Percentiles rank a stretch among this genome's conserved stretches.
These are phyloP conservation scores for Melangyna quadrimaculata DNA, from an alignment of 2,888 invertebrate genomes.

Conservation along the genomic window DNA sequence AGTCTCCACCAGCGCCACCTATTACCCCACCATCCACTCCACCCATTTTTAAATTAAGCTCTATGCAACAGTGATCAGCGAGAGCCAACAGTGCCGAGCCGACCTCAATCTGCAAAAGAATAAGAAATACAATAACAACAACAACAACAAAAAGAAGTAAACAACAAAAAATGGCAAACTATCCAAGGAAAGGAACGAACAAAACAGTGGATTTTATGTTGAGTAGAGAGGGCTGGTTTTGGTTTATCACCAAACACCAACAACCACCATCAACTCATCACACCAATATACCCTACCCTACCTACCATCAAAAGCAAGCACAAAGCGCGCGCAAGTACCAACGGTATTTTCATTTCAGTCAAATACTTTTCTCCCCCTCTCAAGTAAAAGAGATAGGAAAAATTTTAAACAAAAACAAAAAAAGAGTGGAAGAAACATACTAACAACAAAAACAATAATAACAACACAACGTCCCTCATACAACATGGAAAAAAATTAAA, in stretches of 20 bases:
- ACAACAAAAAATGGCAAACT: slow-evolving; percentile 58
- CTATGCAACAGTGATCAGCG: slow-evolving; percentile 30
- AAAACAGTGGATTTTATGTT: background rate
- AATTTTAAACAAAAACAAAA: background rate
- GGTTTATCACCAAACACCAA: slow-evolving; percentile 20
- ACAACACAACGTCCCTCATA: slow-evolving; percentile 25
- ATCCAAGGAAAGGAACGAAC: slow-evolving; percentile 21
- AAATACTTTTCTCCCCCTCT: slow-evolving; percentile 43
- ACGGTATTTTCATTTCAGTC: slow-evolving; percentile 69
- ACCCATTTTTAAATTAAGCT: background rate
- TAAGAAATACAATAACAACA: slow-evolving; percentile 42
- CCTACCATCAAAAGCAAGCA: slow-evolving; percentile 3
- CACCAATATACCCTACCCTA: slow-evolving; percentile 7
- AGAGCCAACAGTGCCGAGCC: slow-evolving; percentile 27
- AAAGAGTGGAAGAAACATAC: slow-evolving; percentile 39
- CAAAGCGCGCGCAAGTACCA: slow-evolving; percentile 50
- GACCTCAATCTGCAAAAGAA: slow-evolving; percentile 65
- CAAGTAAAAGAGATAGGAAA: slow-evolving; percentile 6
- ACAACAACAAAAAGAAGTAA: slow-evolving; percentile 13
- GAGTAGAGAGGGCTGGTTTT: background rate
- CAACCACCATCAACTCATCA: background rate
- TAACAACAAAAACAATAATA: slow-evolving; percentile 62
- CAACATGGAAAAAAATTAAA: background rate
- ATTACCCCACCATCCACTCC: no score
- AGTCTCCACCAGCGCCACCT: background rate